Conservation (phyloP, 2,113 vertebrate species). For the Empidonax alnorum region DNA sequence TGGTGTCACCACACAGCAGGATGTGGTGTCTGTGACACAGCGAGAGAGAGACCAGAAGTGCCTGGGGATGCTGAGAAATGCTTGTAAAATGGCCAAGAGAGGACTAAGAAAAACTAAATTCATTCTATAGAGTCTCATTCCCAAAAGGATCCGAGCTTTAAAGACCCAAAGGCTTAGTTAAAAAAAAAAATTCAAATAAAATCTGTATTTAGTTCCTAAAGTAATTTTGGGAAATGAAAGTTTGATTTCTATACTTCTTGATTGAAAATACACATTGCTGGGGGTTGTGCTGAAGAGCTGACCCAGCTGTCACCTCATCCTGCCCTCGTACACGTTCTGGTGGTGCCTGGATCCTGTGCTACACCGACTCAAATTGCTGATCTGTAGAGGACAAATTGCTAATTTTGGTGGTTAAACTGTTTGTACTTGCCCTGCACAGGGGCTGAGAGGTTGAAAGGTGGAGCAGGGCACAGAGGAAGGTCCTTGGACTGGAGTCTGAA, state of each 20-base stretch:
- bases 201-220: neutral
- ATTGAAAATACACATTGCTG: fast-evolving
- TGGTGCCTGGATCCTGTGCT: neutral
- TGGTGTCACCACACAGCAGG: neutral
- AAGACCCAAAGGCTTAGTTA: neutral
- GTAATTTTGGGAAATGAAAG: neutral
- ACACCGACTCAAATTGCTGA: neutral
- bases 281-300: neutral
- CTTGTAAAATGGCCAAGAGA: neutral
- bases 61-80: fast-evolving
- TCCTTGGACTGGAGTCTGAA: neutral
- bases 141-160: neutral
- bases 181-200: neutral
- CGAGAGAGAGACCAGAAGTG: neutral
- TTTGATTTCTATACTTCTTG: neutral
- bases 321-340: fast-evolving
- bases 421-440: neutral
- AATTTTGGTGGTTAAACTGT: neutral
- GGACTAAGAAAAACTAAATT: neutral
- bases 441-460: neutral
- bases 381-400: neutral
- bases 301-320: neutral
- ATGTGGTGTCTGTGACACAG: neutral
- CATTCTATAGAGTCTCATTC: neutral
- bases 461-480: neutral